A percentile compares a stretch with the other conserved stretches of the same genome.
Conservation (phyloP, 2,888 invertebrate species). For the Tolmerus cingulatus region DNA sequence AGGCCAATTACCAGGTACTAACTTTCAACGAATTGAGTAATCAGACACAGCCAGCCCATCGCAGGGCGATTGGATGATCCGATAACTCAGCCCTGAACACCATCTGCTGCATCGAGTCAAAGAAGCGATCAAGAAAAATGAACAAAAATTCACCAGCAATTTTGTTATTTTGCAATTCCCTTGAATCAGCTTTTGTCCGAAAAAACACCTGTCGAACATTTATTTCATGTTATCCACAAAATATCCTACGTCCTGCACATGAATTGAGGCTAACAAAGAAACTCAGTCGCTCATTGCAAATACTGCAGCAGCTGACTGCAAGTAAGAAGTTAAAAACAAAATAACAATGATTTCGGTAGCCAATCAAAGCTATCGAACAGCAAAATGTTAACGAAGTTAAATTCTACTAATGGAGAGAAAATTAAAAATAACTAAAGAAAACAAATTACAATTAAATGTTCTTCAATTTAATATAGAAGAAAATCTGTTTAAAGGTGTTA, state of each 20-base stretch:
- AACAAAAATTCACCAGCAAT: not conserved
- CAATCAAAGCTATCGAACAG: not conserved
- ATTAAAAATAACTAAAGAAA: not conserved
- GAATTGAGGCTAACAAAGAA: not conserved
- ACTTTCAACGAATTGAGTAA: not conserved
- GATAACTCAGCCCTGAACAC: not conserved
- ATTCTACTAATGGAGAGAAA: not conserved
- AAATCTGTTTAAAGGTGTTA: too few relatives aligned
- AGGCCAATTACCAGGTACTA: not conserved
- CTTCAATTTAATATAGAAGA: not conserved
- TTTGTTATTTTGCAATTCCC: not conserved
- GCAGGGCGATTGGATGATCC: not conserved
- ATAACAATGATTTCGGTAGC: not conserved
- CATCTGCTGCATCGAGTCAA: not conserved
- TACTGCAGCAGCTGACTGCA: not conserved
- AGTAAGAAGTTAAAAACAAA: not conserved
- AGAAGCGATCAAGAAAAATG: not conserved
- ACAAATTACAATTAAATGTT: not conserved
- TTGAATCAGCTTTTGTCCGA: constrained; percentile 15
- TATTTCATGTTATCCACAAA: not conserved
- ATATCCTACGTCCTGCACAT: not conserved
- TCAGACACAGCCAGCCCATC: not conserved
- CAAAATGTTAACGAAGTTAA: not conserved
- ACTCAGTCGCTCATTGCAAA: not conserved
- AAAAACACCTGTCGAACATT: constrained; percentile 32